These are phyloP conservation scores for Dynastes maya DNA, from an alignment of 2,888 invertebrate genomes.

Conservation along the genomic window DNA sequence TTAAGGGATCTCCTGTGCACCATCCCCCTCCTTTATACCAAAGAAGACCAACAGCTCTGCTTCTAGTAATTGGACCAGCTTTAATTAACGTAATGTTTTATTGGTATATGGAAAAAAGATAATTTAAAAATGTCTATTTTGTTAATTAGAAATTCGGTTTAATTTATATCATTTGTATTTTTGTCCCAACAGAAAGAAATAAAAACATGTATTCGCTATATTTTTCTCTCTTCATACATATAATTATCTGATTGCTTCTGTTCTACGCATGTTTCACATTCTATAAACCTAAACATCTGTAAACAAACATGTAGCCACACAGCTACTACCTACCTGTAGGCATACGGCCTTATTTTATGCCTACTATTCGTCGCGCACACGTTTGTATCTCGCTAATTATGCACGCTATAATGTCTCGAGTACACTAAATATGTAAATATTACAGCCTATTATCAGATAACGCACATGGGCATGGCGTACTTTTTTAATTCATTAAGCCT, in stretches of 20 bases:
- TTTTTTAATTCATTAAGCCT: slow-evolving; percentile 40
- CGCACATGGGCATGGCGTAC: slow-evolving; percentile 39
- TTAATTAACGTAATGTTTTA: too few relatives aligned
- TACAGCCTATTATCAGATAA: slow-evolving; percentile 43
- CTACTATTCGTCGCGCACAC: slow-evolving; percentile 15
- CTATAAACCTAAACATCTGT: slow-evolving; percentile 13
- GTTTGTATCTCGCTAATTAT: slow-evolving; percentile 44
- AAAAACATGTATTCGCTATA: background rate
- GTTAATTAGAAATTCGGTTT: too few relatives aligned
- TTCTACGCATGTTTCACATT: slow-evolving; percentile 4
- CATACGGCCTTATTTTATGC: slow-evolving; percentile 15
- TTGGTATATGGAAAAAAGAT: too few relatives aligned
- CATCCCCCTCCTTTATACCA: too few relatives aligned
- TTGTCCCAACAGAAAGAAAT: too few relatives aligned
- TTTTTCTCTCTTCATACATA: background rate
- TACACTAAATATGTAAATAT: slow-evolving; percentile 43
- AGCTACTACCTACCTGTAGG: background rate
- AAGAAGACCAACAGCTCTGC: too few relatives aligned
- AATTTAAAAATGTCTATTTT: too few relatives aligned
- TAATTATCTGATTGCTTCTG: background rate
- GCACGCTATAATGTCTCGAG: slow-evolving; percentile 30
- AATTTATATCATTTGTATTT: too few relatives aligned
- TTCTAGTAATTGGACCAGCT: too few relatives aligned
- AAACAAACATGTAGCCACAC: slow-evolving; percentile 13
- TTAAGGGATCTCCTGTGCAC: too few relatives aligned